Base-by-base conservation (phyloP, 2,113 vertebrate species). In the Cairina moschata region DNA sequence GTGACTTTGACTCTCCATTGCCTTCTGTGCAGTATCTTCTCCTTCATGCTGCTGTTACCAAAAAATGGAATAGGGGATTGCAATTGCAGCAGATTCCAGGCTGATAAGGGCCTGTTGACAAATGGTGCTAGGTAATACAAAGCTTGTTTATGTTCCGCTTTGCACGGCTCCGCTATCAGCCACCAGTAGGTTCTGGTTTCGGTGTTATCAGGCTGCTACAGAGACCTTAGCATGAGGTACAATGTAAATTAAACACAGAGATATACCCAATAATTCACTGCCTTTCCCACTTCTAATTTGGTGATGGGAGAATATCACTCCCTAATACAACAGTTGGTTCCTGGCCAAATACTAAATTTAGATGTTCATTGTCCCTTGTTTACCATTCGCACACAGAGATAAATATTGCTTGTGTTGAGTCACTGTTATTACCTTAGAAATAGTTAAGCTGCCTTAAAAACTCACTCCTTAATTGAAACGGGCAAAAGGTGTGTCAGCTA, bases 401-500 rank as follows among this genome's bases (percentile, higher is more conserved):
- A 87, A 88, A 86, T 83, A 55, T 34, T 88, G 50, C 42, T 89
- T 1, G 0, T 52, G 68, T 50, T 0, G 17, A 86, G 63, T 74
- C 46, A 48, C 44, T 77, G 50, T 86, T 94, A 83, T 36, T 91
- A 40, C 85, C 79, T 86, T 71, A 86, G 82, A 87, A 95, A 82
- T 40, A 80, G 63, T 75, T 90, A 50, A 46, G 36, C 36, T 91
- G 75, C 68, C 72, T 68, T 77, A 54, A 88, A 95, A 96, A 42
- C 32, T 62, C 78, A 15, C 50, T 79, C n/a, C 56, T 59, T 91
- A 62, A 84, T 44, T 86, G 73, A 78, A 91, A 82, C 25, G 66
- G 69, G 26, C 50, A 76, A 89, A 93, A 88, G 56, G 29, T 86
- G 22, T 44, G 65, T 48, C 77, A 84, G 74, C 20, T 52, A 32